Conservation (phyloP, 2,797 vertebrate species). For the Amniataba percoides region DNA sequence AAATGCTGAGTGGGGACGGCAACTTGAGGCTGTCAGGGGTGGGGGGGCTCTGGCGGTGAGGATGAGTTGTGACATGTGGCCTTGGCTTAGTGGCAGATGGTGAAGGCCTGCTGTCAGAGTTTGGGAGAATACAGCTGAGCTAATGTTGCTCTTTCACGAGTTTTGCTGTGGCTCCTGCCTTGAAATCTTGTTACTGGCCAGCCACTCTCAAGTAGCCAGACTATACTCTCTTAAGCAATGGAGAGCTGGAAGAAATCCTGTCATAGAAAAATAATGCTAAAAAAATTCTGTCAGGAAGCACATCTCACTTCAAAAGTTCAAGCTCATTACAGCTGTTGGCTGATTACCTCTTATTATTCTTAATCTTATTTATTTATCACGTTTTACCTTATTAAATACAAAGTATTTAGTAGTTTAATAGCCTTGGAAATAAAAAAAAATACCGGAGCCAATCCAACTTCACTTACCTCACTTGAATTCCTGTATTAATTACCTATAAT, state of each 20-base stretch:
- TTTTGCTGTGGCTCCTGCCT: conserved; percentile 1
- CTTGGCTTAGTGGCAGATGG: conserved; percentile 60
- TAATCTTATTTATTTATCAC: not conserved
- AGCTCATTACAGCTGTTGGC: not conserved
- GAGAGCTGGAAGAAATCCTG: not conserved
- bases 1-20: conserved; percentile 46
- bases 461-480: not conserved
- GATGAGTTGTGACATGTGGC: conserved; percentile 59
- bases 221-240: not conserved
- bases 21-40: conserved; percentile 62
- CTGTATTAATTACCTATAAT: not conserved
- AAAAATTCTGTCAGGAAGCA: not conserved
- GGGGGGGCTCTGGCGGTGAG: conserved; percentile 29
- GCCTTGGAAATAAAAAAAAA: not conserved
- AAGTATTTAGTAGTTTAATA: not conserved
- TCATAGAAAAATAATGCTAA: not conserved
- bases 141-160: conserved; percentile 12
- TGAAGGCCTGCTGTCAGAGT: conserved; percentile 53
- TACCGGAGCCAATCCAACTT: not conserved
- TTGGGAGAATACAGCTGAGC: conserved; percentile 39
- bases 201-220: not conserved
- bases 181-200: conserved; percentile 1
- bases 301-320: not conserved
- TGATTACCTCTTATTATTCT: not conserved
- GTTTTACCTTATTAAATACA: not conserved